These are phyloP conservation scores for Congeria kusceri DNA, from an alignment of 2,888 invertebrate species.

Conservation along the genomic window DNA sequence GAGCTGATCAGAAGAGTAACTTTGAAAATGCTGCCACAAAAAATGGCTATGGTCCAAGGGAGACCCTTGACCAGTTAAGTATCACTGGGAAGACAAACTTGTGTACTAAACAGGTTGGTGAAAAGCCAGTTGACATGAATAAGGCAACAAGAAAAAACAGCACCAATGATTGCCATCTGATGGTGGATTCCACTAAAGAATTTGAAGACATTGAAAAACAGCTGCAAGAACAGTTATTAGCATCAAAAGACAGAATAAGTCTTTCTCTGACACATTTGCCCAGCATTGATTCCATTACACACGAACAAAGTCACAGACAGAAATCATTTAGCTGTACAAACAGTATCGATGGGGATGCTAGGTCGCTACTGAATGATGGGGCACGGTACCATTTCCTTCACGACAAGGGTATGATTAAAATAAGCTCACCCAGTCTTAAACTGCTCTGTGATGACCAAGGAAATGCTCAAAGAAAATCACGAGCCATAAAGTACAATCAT, in stretches of 20 bases:
- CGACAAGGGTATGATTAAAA: slow-evolving; percentile 64
- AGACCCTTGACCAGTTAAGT: too few species aligned
- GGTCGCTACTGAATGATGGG: slow-evolving; percentile 39
- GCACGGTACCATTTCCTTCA: slow-evolving; percentile 61
- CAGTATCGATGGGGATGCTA: slow-evolving; percentile 51
- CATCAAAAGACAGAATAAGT: neutral
- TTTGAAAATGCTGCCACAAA: too few species aligned
- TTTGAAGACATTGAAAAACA: too few species aligned
- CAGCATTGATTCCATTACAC: neutral
- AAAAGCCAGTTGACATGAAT: too few species aligned
- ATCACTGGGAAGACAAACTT: too few species aligned
- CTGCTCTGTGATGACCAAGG: slow-evolving; percentile 24
- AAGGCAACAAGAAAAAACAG: too few species aligned
- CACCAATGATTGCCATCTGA: too few species aligned
- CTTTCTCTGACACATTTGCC: slow-evolving; percentile 23
- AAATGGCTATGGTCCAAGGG: too few species aligned
- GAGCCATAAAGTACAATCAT: neutral
- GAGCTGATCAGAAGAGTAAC: too few species aligned
- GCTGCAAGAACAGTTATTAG: too few species aligned
- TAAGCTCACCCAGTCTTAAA: slow-evolving; percentile 59
- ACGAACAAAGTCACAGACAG: slow-evolving; percentile 2
- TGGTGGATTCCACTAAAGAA: too few species aligned
- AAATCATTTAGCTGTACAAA: slow-evolving; percentile 54
- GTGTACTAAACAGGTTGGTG: too few species aligned
- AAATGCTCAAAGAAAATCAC: slow-evolving; percentile 10